Conservation (phyloP, 1,140 invertebrate species). For the Drosophila carrolli region DNA sequence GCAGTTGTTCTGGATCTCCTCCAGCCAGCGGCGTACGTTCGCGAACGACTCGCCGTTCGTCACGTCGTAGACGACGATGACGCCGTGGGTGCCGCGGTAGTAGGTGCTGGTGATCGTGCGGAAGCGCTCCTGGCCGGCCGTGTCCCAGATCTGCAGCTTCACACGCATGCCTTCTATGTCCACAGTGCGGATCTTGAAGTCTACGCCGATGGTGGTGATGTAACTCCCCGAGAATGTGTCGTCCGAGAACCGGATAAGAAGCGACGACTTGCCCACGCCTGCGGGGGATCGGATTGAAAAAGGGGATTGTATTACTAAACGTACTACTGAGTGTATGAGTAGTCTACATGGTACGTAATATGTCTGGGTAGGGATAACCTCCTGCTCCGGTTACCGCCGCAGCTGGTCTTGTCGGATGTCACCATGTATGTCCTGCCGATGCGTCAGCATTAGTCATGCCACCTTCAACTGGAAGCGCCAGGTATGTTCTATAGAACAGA, state of each 20-base stretch:
- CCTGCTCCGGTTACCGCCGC: neutral
- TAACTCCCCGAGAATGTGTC: conserved; percentile 99
- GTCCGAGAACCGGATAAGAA: conserved; percentile 98
- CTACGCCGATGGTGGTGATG: conserved; percentile 99
- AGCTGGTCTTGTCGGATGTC: conserved; percentile 4
- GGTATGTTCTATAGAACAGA: too few species aligned
- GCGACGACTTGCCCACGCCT: conserved; percentile 99
- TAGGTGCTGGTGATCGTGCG: conserved; percentile 89
- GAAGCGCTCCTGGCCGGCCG: conserved; percentile 94
- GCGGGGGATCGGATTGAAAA: conserved; percentile 81
- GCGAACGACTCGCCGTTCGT: conserved; percentile 99
- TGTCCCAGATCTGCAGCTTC: conserved; percentile 99
- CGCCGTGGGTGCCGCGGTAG: conserved; percentile 99
- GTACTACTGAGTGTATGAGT: neutral
- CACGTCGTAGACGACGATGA: conserved; percentile 99
- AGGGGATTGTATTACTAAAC: conserved; percentile 1
- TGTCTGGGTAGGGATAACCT: neutral
- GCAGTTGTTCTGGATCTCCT: conserved; percentile 99
- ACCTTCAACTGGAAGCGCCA: conserved; percentile 2
- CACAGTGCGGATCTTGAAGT: conserved; percentile 99
- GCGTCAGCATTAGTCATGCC: conserved; percentile 29
- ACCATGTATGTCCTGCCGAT: conserved; percentile 19
- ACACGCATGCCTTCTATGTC: conserved; percentile 97
- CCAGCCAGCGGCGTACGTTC: conserved; percentile 98
- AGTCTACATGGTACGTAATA: neutral